Base-by-base conservation (phyloP, 2,113 vertebrate genomes). In the Mola mola region DNA sequence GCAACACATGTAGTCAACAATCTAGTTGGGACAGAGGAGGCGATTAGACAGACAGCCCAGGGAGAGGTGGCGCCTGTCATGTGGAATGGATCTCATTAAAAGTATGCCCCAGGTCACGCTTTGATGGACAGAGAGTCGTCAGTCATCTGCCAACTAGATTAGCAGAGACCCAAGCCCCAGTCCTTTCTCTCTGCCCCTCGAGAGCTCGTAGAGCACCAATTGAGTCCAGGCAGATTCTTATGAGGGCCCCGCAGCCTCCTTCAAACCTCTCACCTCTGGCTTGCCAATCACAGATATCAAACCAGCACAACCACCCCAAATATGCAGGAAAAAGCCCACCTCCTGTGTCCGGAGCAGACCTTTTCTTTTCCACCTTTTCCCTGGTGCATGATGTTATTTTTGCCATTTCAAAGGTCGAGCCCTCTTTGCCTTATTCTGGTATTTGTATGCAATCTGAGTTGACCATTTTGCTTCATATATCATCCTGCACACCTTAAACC, bases 71-170 rank as follows among this genome's bases (percentile, higher is more conserved):
- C 76, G 85, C 85, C 86, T 60, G 82, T 81, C 82, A 81, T 79
- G 86, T 78, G 88, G 85, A 89, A 91, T 89, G 88, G 90, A 90
- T 88, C 89, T 91, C 90, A 90, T 92, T 92, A 92, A 91, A 91
- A 89, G 83, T 82, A 62, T 78, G 89, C 89, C 90, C 80, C 75
- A 43, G 91, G 91, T 92, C 91, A 91, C 66, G 82, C 87, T 92
- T 90, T 91, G 91, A 92, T 85, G 88, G 90, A 91, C 92, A 85
- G 80, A 41, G 68, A 86, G 74, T 83, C 59, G 85, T 91, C 92
- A 89, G 82, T 91, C 89, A 91, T 88, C 84, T 84, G 82, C 84
- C 78, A 78, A 66, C 66, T 40, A 80, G 89, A 91, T 90, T 90
- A 90, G 72, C 73, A 46, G 41, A 36, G 84, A 72, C 81, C 31